Evolutionary conservation across 92 coral and sea anemone genomes (phyloP), one percentile per base, ranked within the genome.

Genomic region (Meandrina meandrites): DNA sequence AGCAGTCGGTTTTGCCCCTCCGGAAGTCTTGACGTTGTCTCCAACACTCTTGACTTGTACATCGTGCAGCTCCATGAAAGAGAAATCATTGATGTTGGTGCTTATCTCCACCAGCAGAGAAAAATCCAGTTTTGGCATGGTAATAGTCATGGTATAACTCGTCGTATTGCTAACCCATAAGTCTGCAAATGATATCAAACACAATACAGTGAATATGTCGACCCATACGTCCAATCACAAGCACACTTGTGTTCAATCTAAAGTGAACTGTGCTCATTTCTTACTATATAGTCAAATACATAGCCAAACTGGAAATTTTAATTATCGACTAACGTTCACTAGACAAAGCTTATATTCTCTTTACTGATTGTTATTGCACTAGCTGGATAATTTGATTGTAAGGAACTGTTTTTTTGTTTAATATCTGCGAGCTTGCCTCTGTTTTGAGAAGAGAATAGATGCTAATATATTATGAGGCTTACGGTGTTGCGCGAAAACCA

Each of bases 71-170:
- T 84, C 90, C 95, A 94, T 89, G 86, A 93, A 95, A n/a, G 96
- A 92, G 67, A 95, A 91, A 30, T 95, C 95, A 74, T 96, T 96
- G 87, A 96, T 93, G 79, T 94, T 95, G 42, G 99, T 90, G 34
- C 91, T 93, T 58, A 93, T 66, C 66, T 96, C 99, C 2, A 95
- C 94, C n/a, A 90, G 62, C 47, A 96, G 83, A 0, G 94, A 86
- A 71, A 96, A 94, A 87, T 93, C 40, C 32, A 96, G 90, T 34
- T 93, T 69, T 1, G 99, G 99, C 93, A 96, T 76, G 27, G 85
- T 87, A 79, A 95, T 92, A 47, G 87, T 87, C 93, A 96, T 91
- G 68, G 78, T 90, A 91, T 95, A 96, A 24, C 94, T 82, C 34
- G 94, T 87, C 14, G 81, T 76, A 12, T 90, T 89, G 80, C 92